phyloP scores from a whole-genome alignment of 2,113 vertebrate genomes.

The Chauna torquata region DNA sequence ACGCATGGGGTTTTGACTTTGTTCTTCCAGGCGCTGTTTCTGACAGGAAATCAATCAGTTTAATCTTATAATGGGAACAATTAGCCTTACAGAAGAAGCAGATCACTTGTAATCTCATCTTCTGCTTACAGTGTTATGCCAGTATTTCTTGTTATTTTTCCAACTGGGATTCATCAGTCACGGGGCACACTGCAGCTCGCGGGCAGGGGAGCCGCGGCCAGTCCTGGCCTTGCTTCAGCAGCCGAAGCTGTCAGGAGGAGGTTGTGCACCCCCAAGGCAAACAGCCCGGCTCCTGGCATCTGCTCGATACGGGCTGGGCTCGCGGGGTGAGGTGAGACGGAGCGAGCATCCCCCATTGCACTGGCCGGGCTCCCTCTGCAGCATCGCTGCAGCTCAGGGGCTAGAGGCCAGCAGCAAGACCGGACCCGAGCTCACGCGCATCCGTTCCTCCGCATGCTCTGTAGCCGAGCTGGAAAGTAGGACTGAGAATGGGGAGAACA shows the following conservation, averaged over 20 bases:
- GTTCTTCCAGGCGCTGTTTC: slow-evolving; percentile 23
- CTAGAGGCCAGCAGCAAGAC: neutral
- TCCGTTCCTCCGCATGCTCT: neutral
- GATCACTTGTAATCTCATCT: neutral
- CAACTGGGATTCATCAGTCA: neutral
- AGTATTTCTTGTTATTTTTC: neutral
- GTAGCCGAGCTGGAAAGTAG: neutral
- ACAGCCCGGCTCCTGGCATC: neutral
- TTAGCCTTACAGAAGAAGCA: slow-evolving; percentile 40
- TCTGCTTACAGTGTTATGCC: neutral
- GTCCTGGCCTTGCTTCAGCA: neutral
- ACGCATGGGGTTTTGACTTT: neutral
- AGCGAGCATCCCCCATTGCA: neutral
- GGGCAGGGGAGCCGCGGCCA: neutral
- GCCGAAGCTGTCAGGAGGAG: neutral
- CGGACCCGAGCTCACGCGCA: neutral
- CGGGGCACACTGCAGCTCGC: neutral
- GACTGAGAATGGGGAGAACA: neutral
- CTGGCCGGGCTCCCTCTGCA: rapidly evolving
- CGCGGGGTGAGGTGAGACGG: neutral
- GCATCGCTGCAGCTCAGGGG: neutral
- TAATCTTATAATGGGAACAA: slow-evolving; percentile 65
- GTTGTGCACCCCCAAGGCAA: neutral
- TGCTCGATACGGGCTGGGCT: rapidly evolving
- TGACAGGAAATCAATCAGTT: slow-evolving; percentile 50